Percentiles rank a stretch among this genome's conserved stretches.
phyloP scores from a whole-genome alignment of 2,113 vertebrate species.

The Rhinogobius similis region DNA sequence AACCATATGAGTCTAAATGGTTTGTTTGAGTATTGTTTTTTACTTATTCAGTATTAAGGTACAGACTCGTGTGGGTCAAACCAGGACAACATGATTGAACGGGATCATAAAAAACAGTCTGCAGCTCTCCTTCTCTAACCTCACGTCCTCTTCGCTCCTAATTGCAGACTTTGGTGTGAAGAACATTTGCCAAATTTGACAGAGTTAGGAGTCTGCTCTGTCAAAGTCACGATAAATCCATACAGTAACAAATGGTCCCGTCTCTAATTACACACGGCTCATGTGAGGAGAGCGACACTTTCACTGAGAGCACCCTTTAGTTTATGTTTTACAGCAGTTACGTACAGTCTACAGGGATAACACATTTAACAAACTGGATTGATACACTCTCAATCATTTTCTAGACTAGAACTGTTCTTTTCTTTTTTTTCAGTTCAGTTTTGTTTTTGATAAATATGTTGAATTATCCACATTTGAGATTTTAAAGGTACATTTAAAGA shows the following conservation, averaged over 20 bases:
- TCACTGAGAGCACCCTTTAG: background rate
- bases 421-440: background rate
- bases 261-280: slow-evolving; percentile 51
- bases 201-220: slow-evolving; percentile 56
- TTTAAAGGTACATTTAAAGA: background rate
- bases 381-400: background rate
- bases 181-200: slow-evolving; percentile 39
- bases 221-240: slow-evolving; percentile 62
- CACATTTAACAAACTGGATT: background rate
- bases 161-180: slow-evolving; percentile 33
- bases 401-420: background rate
- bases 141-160: slow-evolving; percentile 20
- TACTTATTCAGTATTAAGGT: background rate
- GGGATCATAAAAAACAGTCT: background rate
- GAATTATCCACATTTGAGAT: background rate
- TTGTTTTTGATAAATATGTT: background rate
- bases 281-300: slow-evolving; percentile 20
- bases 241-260: slow-evolving; percentile 46
- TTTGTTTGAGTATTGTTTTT: background rate
- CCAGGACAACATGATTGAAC: background rate
- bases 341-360: background rate
- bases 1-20: no score
- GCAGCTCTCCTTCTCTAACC: background rate
- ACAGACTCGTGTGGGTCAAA: background rate
- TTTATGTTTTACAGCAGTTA: no score